Evolutionary conservation across 2,113 vertebrate genomes (phyloP).

Genomic region (Nibea coibor): DNA sequence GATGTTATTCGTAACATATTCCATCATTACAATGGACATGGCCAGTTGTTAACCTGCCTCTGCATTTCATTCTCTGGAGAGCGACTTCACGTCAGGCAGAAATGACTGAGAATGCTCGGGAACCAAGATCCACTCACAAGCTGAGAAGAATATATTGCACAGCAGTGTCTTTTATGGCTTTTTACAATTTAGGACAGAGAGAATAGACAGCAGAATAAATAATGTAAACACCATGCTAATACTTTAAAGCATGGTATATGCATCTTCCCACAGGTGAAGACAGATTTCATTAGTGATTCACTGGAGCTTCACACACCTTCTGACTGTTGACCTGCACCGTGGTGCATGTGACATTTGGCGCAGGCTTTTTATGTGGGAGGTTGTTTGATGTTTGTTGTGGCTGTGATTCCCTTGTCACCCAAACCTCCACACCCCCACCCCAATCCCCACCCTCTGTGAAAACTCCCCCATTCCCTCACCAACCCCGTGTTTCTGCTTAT

Average conservation of each 20-base stretch:
- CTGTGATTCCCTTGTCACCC: background rate
- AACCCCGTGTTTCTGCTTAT: background rate
- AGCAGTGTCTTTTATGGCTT: background rate
- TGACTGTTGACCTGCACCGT: conserved; percentile 24
- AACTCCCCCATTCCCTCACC: background rate
- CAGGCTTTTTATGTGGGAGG: conserved; percentile 18
- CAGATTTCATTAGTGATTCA: background rate
- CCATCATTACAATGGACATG: conserved; percentile 8
- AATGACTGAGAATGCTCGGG: background rate
- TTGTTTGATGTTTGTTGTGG: conserved; percentile 24
- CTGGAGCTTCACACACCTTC: background rate
- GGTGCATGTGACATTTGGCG: conserved; percentile 31
- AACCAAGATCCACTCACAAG: background rate
- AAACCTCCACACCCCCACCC: too few relatives aligned
- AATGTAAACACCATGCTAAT: background rate
- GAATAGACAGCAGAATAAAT: background rate
- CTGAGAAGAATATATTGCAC: background rate
- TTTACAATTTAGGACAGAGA: background rate
- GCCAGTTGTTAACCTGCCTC: conserved; percentile 7
- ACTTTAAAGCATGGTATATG: background rate
- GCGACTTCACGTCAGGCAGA: background rate
- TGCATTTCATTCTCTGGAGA: background rate
- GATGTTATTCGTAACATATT: background rate
- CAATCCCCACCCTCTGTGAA: background rate
- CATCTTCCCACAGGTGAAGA: background rate